phyloP scores from a whole-genome alignment of 2,797 vertebrate genomes.

The Clarias fuscus region DNA sequence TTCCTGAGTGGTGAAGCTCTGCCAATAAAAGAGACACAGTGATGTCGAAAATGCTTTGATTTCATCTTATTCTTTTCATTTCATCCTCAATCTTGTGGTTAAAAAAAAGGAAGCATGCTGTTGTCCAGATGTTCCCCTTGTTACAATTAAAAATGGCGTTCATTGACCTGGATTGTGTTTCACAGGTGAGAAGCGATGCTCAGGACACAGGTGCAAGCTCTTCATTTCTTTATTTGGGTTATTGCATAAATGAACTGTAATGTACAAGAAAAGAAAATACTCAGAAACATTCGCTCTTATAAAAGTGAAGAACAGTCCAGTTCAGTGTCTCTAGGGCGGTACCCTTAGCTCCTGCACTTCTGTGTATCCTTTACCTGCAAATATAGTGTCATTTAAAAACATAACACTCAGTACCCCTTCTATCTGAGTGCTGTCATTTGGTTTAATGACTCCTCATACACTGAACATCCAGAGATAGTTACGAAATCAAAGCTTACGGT shows the following conservation, averaged over 20 bases:
- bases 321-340: neutral
- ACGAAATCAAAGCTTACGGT: neutral
- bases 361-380: neutral
- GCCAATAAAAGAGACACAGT: neutral
- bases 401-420: neutral
- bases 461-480: neutral
- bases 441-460: neutral
- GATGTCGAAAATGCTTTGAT: neutral
- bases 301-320: neutral
- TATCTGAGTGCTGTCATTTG: neutral
- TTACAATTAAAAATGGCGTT: conserved; percentile 1
- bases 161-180: conserved; percentile 3
- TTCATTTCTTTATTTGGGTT: conserved; percentile 3
- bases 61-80: too few species aligned
- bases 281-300: neutral
- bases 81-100: neutral
- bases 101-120: neutral
- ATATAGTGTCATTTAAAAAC: neutral
- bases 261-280: neutral
- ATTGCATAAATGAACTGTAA: neutral
- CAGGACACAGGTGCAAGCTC: neutral
- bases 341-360: neutral
- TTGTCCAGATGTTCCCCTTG: neutral
- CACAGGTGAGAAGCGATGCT: conserved; percentile 3
- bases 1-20: neutral